Base-by-base conservation (phyloP, 2,797 vertebrate genomes). In the Halcyon leucocephala region DNA sequence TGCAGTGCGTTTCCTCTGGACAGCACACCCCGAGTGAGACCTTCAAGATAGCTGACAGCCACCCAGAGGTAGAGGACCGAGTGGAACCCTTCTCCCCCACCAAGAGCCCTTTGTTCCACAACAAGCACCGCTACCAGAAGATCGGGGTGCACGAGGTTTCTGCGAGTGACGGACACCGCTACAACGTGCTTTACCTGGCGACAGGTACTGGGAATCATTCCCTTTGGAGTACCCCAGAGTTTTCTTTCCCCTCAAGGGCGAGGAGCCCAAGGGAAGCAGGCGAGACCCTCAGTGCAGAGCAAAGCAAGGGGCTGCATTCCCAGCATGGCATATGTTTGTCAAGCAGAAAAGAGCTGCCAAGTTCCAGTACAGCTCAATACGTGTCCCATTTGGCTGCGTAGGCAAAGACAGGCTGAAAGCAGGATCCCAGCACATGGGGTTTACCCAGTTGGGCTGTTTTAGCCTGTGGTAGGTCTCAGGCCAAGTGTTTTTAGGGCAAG, bases 41-140 rank as follows among this genome's bases (percentile, higher is more conserved):
- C 21, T 98, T 98, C 97, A 98, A 97, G 91, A 98, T 98, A n/a
- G 97, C 97, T 0, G 98, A 98, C 92, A 97, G 97, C 90, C 95
- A 98, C 91, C 98, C 98, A 0, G 98, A 98, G 91, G 97, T 98
- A 81, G 90, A 95, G 3, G 91, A 97, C 41, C 96, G 96, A 1
- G 97, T 98, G 52, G 97, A 97, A 31, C 97, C 98, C 18, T 49
- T 96, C 29, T 86, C 90, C 2, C 96, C 97, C 1, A 74, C 35
- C 49, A 86, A 96, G 78, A 96, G 93, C 9, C 97, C 97, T 0
- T 86, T 98, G 11, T 98, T 98, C 92, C 97, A 98, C 94, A 98
- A 97, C 65, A 98, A 98, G 55, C 96, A 98, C 81, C 97, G 94
- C 88, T 98, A 98, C 93, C 97, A 97, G 89, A 96, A 87, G n/a